Evolutionary conservation across 2,797 vertebrate species (phyloP).

Genomic region (Rhynchonycteris naso): DNA sequence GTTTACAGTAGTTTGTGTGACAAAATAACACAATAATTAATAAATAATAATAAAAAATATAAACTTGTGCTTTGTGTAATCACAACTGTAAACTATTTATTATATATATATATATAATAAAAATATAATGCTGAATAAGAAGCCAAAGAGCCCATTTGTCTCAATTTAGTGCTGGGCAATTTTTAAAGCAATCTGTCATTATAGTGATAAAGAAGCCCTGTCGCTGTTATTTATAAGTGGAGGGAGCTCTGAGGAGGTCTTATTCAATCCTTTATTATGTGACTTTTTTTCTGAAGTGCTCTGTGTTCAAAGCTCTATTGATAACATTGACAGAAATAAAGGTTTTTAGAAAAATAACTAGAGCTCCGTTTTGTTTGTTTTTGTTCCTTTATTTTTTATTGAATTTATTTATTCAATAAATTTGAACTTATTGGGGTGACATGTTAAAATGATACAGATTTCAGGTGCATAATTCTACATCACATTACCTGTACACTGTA

Average conservation of each 20-base stretch:
- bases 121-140: constrained; percentile 89
- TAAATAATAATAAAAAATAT: neutral
- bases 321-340: constrained; percentile 69
- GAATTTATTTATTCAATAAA: too few relatives aligned
- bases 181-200: constrained; percentile 92
- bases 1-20: neutral
- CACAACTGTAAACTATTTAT: neutral
- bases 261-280: constrained; percentile 62
- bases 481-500: too few relatives aligned
- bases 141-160: constrained; percentile 88
- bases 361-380: too few relatives aligned
- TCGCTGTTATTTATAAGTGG: constrained; percentile 85
- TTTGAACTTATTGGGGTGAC: too few relatives aligned
- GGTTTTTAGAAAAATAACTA: constrained; percentile 57
- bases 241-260: constrained; percentile 83
- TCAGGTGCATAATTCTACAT: too few relatives aligned
- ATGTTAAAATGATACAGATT: too few relatives aligned
- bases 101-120: constrained; percentile 57
- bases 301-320: constrained; percentile 82
- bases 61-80: neutral
- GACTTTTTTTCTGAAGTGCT: constrained; percentile 66
- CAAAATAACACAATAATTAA: neutral
- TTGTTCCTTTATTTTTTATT: too few relatives aligned
- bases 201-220: constrained; percentile 88
- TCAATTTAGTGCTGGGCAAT: constrained; percentile 85